Conservation (phyloP, 2,113 vertebrate species). For the Chionis minor region DNA sequence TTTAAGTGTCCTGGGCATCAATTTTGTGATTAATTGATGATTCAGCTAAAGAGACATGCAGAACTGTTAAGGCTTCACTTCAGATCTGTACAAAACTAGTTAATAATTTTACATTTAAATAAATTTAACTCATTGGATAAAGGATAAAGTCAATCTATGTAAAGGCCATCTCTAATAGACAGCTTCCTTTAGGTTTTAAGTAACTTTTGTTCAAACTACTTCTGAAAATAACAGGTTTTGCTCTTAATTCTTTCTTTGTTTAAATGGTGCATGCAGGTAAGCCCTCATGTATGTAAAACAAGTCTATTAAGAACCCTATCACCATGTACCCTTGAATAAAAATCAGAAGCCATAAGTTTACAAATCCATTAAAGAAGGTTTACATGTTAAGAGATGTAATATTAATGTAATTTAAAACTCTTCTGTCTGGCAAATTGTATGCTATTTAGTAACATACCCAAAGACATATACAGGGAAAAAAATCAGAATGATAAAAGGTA, state of each 20-base stretch:
- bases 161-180: neutral
- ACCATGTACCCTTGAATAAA: neutral
- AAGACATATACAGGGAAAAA: neutral
- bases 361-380: neutral
- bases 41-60: neutral
- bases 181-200: neutral
- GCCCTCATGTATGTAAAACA: neutral
- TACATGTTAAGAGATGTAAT: neutral
- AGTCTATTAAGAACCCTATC: neutral
- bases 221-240: neutral
- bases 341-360: neutral
- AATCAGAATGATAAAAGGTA: neutral
- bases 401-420: neutral
- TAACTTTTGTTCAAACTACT: neutral
- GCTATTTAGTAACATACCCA: neutral
- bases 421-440: neutral
- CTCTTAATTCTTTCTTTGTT: neutral
- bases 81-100: neutral
- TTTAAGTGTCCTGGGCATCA: neutral
- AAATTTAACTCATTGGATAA: neutral
- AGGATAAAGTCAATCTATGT: neutral
- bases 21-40: neutral
- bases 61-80: neutral
- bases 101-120: neutral
- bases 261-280: neutral